Evolutionary conservation across 2,113 vertebrate genomes (phyloP), one percentile per base, ranked within the genome.

Genomic region (Cephalopholis sonnerati): DNA sequence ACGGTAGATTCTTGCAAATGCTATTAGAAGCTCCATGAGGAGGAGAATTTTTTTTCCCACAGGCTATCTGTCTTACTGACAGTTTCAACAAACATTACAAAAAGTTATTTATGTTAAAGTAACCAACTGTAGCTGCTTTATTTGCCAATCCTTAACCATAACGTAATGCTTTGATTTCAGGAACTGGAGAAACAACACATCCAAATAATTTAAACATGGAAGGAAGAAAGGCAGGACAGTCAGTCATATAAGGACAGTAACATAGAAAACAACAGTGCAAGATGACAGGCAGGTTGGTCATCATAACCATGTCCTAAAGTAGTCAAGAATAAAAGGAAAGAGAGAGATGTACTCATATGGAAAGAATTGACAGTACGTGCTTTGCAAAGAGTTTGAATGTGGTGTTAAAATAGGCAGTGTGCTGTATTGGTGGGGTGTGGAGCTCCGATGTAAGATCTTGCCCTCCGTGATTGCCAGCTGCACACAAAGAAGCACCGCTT

Each of bases 401-500:
- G 68, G 25, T 77, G 58, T 81, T 78, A 51, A 80, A 91, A 86
- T 46, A 79, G 79, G 84, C 66, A 53, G 55, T 57, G 48, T 54
- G 64, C 53, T 74, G 41, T 58, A 54, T 10, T 7, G 54, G 48
- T 25, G 39, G 20, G 24, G 53, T 3, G 36, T 73, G 64, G 48
- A 46, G 72, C 68, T 44, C 50, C 39, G 65, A 73, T 62, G 53
- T 74, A 41, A 32, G 74, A 70, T 75, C 32, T 61, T 39, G 66
- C 63, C 77, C 82, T 85, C 44, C 7, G 36, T 83, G 82, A 93
- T 83, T 81, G 82, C 76, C 79, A 89, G 84, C 67, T 85, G 74
- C 68, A 66, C 62, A 87, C 54, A 84, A 82, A 87, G 77, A 82
- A 59, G n/a, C 57, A 29, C 46, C 2, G 41, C 50, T 73, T 68